A percentile compares a stretch with the other conserved stretches of the same genome.
phyloP scores from a whole-genome alignment of 1,140 invertebrate genomes.

The Bombus vancouverensis region DNA sequence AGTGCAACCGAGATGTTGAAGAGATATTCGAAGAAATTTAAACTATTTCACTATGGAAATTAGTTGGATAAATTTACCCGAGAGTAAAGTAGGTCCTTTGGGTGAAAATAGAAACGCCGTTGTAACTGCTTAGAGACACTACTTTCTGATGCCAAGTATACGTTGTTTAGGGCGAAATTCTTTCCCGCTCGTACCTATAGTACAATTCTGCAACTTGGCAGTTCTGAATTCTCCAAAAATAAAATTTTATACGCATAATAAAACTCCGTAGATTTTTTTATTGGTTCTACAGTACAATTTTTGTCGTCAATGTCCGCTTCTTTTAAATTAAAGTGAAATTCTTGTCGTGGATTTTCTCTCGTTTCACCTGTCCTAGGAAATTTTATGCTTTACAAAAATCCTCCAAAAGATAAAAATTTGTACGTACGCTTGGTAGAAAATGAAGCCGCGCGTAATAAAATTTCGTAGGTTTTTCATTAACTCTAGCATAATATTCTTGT shows the following conservation, averaged over 20 bases:
- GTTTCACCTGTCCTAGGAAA: background rate
- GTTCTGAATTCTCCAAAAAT: too few relatives aligned
- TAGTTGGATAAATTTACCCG: background rate
- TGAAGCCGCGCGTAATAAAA: background rate
- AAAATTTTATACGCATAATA: too few relatives aligned
- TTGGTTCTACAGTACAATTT: too few relatives aligned
- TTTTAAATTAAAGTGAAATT: background rate
- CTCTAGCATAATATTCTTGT: too few relatives aligned
- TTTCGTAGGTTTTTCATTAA: background rate
- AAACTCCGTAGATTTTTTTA: too few relatives aligned
- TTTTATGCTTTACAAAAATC: background rate
- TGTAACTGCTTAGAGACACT: background rate
- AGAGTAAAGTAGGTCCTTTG: background rate
- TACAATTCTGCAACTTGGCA: too few relatives aligned
- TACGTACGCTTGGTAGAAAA: background rate
- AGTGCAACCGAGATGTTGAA: background rate
- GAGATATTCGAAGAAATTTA: background rate
- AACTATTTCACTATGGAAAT: background rate
- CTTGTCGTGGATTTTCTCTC: background rate
- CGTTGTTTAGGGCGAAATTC: background rate
- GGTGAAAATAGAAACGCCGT: constrained; percentile 1
- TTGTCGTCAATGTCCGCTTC: background rate
- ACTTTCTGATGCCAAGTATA: background rate
- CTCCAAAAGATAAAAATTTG: background rate
- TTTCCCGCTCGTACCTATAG: background rate